These are phyloP conservation scores for Pseudochirops corinnae DNA, from an alignment of 2,797 vertebrate species.

Conservation along the genomic window DNA sequence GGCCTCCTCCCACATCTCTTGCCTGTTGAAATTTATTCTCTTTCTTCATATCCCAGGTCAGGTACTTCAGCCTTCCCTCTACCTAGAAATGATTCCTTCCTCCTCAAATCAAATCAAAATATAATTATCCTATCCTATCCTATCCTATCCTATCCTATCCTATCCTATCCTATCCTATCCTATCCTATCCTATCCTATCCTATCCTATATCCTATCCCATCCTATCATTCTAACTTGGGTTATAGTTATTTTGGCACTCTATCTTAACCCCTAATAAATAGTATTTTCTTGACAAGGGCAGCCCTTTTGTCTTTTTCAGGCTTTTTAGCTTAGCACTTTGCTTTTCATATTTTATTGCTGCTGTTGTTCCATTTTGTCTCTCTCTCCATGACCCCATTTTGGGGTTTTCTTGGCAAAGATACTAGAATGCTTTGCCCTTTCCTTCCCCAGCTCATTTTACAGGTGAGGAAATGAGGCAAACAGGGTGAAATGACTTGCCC, in stretches of 20 bases:
- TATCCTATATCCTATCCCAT: not conserved
- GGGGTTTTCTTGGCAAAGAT: not conserved
- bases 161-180: too few species aligned
- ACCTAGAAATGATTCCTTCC: not conserved
- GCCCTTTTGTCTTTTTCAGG: not conserved
- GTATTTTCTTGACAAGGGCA: not conserved
- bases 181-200: not conserved
- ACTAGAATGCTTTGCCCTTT: not conserved
- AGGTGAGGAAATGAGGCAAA: not conserved
- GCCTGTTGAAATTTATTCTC: not conserved
- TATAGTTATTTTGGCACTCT: not conserved
- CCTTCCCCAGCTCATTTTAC: not conserved
- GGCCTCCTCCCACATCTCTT: not conserved
- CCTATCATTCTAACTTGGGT: not conserved
- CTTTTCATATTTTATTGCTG: not conserved
- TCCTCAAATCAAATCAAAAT: not conserved
- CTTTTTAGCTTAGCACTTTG: not conserved
- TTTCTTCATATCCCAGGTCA: not conserved
- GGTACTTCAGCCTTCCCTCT: not conserved
- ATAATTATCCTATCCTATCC: not conserved
- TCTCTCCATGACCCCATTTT: too few species aligned
- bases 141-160: not conserved
- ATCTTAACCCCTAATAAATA: not conserved
- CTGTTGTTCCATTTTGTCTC: too few species aligned
- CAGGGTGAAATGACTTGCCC: not conserved